phyloP scores from a whole-genome alignment of 2,113 vertebrate species.

The Gadus macrocephalus region DNA sequence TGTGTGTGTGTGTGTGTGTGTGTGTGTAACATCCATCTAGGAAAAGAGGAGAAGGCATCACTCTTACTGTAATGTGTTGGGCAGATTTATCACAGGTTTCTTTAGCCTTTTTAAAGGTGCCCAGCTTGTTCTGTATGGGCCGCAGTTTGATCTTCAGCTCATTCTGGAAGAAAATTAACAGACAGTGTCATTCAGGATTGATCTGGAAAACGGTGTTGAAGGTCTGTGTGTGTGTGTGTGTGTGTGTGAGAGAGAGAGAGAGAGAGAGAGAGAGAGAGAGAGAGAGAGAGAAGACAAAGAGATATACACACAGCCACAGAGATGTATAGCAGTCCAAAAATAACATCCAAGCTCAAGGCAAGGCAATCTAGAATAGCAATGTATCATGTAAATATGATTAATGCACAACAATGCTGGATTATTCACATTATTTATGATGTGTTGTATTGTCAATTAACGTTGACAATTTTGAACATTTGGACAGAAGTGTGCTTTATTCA shows the following conservation, averaged over 20 bases:
- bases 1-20: no score
- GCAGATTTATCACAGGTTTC: no score
- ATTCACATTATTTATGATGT: not conserved
- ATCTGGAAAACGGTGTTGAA: no score
- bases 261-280: constrained; percentile 2
- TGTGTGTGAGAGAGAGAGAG: constrained; percentile 6
- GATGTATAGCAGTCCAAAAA: constrained; percentile 49
- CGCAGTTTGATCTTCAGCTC: no score
- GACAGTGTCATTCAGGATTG: no score
- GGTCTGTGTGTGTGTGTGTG: no score
- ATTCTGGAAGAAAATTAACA: no score
- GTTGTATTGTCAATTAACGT: constrained; percentile 6
- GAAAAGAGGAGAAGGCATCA: no score
- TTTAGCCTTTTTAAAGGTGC: no score
- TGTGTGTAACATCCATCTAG: not conserved
- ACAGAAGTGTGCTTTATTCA: constrained; percentile 21
- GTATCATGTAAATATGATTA: constrained; percentile 26
- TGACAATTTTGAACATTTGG: constrained; percentile 10
- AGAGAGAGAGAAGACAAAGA: constrained; percentile 10
- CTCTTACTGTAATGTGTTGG: no score
- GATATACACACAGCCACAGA: no score
- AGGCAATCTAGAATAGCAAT: constrained; percentile 22
- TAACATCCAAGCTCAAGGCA: constrained; percentile 44
- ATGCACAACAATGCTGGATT: not conserved
- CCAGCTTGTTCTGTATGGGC: no score